Percentiles rank a stretch among this genome's conserved stretches.
Conservation (phyloP, 2,797 vertebrate genomes). For the Catostomus latipinnis region DNA sequence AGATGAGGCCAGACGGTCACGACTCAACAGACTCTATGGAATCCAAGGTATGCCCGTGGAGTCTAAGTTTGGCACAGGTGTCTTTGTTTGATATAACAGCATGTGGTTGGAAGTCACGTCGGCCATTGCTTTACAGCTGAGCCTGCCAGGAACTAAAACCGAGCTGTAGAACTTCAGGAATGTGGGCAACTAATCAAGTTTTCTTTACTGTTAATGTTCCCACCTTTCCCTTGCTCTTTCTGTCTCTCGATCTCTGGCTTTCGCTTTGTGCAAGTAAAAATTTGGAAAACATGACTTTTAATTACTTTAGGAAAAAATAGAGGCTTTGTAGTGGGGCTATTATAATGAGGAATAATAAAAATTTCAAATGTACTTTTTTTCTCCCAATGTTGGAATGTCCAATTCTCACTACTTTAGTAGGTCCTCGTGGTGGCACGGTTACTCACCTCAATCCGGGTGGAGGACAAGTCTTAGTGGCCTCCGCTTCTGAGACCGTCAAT, state of each 20-base stretch:
- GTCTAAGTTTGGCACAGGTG: constrained; percentile 1
- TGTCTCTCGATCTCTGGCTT: neutral
- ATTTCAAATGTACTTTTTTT: too few species aligned
- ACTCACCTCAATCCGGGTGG: too few species aligned
- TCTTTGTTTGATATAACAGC: constrained; percentile 1
- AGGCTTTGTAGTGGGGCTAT: neutral
- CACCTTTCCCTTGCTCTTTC: neutral
- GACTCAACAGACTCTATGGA: constrained; percentile 95
- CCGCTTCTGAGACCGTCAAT: too few species aligned
- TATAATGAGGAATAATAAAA: too few species aligned
- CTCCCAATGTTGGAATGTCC: too few species aligned
- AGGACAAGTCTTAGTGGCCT: too few species aligned
- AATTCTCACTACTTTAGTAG: too few species aligned
- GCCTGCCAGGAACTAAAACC: constrained; percentile 34
- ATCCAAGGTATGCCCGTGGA: constrained; percentile 88
- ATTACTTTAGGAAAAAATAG: neutral
- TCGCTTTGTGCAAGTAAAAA: neutral
- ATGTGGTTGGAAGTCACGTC: constrained; percentile 33
- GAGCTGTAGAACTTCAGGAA: constrained; percentile 65
- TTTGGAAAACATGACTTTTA: neutral
- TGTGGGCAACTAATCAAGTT: constrained; percentile 68
- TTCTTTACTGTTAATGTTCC: constrained; percentile 53
- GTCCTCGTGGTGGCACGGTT: too few species aligned
- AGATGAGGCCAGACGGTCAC: constrained; percentile 90
- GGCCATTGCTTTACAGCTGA: constrained; percentile 16